Base-by-base conservation (phyloP, 1,140 invertebrate genomes). In the Drosophila erecta region DNA sequence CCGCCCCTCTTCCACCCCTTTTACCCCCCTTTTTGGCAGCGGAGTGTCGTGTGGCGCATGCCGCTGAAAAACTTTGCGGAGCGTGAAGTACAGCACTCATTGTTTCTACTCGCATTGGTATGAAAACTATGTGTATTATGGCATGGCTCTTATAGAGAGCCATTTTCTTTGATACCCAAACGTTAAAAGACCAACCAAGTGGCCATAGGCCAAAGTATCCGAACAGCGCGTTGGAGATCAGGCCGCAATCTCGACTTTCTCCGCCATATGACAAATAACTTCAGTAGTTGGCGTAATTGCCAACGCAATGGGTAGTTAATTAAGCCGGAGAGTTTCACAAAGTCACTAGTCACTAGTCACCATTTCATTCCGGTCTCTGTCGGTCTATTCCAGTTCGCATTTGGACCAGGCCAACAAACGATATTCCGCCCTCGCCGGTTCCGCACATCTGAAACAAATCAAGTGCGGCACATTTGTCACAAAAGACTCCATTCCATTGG, bases 261-360 rank as follows among this genome's bases (percentile, higher is more conserved):
- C 78, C 57, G 83, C 53, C 74, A 75, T 86, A 86, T 81, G 83
- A 86, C 74, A 79, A 87, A 86, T 80, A 87, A 75, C 81, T 85
- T 85, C 50, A 80, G 64, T 80, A 81, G 64, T 85, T 81, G 83
- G 50, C 79, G 83, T 86, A 86, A 87, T 86, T 86, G 81, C 81
- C 74, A 66, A 73, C 75, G 83, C 83, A 87, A 86, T 85, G 78
- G 56, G 69, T 81, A 81, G 83, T 81, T 86, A 87, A 86, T 86
- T 86, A 87, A 87, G 80, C 61, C 67, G 76, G 60, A 71, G 75
- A 76, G 71, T 74, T 65, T 46, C 55, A 56, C 60, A 62, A 62
- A 38, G 47, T 24, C 24, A 24, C 24, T 24, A 24, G 24, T 24
- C 24, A 49, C 81, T 73, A 85, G 81, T 86, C 81, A 86, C 79